A percentile compares a stretch with the other conserved stretches of the same genome.
Conservation (phyloP, 1,140 invertebrate genomes). For the Drosophila seguyi region DNA sequence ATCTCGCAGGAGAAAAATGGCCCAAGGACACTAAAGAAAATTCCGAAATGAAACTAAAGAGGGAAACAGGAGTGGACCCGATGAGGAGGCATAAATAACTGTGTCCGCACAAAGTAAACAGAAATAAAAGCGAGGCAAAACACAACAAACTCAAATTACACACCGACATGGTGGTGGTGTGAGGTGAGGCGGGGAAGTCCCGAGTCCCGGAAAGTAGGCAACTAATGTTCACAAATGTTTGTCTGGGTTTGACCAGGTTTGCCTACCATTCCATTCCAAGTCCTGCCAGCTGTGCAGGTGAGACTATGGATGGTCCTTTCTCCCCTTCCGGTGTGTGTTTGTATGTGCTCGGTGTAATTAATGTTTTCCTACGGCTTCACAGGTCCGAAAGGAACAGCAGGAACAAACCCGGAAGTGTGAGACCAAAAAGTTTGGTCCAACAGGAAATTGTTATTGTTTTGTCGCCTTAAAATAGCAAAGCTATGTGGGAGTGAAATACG, state of each 20-base stretch:
- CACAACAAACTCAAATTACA: constrained; percentile 59
- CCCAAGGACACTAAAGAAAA: constrained; percentile 39
- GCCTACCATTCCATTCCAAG: constrained; percentile 12
- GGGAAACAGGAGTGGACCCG: constrained; percentile 3
- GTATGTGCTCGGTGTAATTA: constrained; percentile 64
- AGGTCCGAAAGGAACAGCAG: constrained; percentile 5
- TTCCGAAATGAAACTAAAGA: constrained; percentile 25
- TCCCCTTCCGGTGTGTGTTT: constrained; percentile 42
- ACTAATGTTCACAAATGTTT: constrained; percentile 67
- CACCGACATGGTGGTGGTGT: constrained; percentile 15
- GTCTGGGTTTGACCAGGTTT: constrained; percentile 52
- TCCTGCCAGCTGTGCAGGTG: constrained; percentile 33
- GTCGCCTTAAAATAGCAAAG: constrained; percentile 63
- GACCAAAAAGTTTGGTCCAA: constrained; percentile 61
- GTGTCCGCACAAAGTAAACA: constrained; percentile 53
- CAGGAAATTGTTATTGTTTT: constrained; percentile 74
- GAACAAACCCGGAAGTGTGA: constrained; percentile 58
- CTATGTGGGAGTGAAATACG: neutral
- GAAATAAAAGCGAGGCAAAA: constrained; percentile 49
- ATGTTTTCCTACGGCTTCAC: constrained; percentile 58
- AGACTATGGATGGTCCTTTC: neutral
- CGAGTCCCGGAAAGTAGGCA: constrained; percentile 35
- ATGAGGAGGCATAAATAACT: constrained; percentile 71
- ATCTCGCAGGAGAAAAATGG: constrained; percentile 38
- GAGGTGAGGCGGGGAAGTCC: neutral